These are phyloP conservation scores for Cryptocheilus praepositus DNA, from an alignment of 2,888 invertebrate genomes.

Conservation along the genomic window DNA sequence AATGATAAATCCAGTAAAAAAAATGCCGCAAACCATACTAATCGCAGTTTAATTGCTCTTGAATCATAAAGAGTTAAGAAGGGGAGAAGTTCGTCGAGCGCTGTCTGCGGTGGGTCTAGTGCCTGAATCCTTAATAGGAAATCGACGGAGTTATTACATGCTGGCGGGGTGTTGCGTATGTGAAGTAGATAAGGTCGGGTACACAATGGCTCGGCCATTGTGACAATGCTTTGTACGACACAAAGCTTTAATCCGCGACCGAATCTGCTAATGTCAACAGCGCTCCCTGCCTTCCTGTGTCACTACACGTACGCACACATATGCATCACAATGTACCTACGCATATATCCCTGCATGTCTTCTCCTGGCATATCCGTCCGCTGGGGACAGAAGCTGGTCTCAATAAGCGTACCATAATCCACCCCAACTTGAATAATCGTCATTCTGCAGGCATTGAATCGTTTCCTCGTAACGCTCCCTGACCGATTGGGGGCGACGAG, in stretches of 20 bases:
- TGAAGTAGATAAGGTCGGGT: slow-evolving; percentile 60
- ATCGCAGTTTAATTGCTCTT: too few species aligned
- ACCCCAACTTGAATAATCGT: slow-evolving; percentile 69
- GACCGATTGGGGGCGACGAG: slow-evolving; percentile 54
- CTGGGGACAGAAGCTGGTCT: slow-evolving; percentile 54
- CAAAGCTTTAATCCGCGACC: slow-evolving; percentile 73
- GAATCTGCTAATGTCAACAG: slow-evolving; percentile 73
- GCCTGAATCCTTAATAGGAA: slow-evolving; percentile 62
- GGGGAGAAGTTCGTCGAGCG: too few species aligned
- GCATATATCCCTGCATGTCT: slow-evolving; percentile 18
- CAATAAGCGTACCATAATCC: slow-evolving; percentile 68
- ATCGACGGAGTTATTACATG: slow-evolving; percentile 63
- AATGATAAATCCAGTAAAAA: too few species aligned
- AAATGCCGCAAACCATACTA: too few species aligned
- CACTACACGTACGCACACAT: slow-evolving; percentile 5
- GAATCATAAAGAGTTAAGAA: too few species aligned
- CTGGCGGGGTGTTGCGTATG: slow-evolving; percentile 47
- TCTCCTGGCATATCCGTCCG: slow-evolving; percentile 31
- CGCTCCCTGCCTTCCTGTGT: slow-evolving; percentile 51
- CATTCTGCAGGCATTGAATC: slow-evolving; percentile 64
- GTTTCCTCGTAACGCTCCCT: slow-evolving; percentile 54
- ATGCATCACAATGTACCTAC: background rate
- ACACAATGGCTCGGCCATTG: slow-evolving; percentile 65
- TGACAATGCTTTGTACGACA: slow-evolving; percentile 64
- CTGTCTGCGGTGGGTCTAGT: background rate